A percentile compares a stretch with the other conserved stretches of the same genome.
phyloP scores from a whole-genome alignment of 37 sponge, comb jelly and placozoan genomes.

The Ephydatia muelleri region DNA sequence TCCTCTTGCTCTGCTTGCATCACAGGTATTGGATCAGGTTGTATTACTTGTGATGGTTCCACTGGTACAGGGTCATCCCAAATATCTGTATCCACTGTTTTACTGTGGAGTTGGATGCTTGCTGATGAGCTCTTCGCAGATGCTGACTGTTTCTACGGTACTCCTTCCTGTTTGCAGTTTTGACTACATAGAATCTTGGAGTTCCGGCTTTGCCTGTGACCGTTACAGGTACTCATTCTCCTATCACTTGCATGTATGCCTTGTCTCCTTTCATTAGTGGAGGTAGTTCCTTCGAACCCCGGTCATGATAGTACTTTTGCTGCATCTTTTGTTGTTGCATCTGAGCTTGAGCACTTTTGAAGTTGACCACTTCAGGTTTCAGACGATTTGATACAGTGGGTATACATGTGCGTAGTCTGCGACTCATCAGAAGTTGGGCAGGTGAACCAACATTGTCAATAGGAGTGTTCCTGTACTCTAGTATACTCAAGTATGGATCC shows the following conservation, averaged over 20 bases:
- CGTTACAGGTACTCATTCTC: slow-evolving; percentile 11
- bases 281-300: slow-evolving; percentile 15
- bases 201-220: slow-evolving; percentile 12
- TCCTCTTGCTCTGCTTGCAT: too few species aligned
- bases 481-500: slow-evolving; percentile 49
- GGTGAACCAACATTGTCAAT: slow-evolving; percentile 40
- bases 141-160: slow-evolving; percentile 44
- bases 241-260: slow-evolving; percentile 37
- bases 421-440: slow-evolving; percentile 42
- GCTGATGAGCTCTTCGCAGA: neutral
- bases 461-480: slow-evolving; percentile 50
- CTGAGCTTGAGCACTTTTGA: neutral
- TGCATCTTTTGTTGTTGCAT: slow-evolving; percentile 17
- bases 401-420: slow-evolving; percentile 37
- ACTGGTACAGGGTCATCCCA: neutral
- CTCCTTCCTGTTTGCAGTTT: neutral
- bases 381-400: slow-evolving; percentile 23
- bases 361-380: slow-evolving; percentile 23
- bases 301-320: slow-evolving; percentile 31
- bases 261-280: slow-evolving; percentile 15
- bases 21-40: too few species aligned
- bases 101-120: neutral
- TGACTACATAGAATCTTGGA: slow-evolving; percentile 24
- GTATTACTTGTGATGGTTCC: neutral
- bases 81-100: neutral